Conservation (phyloP, 2,113 vertebrate genomes). For the Fukomys damarensis region DNA sequence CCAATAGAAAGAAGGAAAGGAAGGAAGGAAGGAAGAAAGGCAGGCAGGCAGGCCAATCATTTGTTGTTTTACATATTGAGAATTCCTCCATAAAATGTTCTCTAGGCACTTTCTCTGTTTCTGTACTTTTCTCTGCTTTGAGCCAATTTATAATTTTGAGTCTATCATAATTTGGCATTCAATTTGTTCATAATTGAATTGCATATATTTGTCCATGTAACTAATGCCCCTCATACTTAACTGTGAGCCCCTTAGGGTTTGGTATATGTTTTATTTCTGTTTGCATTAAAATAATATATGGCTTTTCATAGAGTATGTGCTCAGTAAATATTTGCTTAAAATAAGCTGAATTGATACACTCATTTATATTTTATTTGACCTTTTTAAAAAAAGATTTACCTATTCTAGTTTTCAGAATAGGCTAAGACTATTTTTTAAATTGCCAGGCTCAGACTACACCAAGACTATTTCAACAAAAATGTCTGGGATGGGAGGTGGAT, state of each 20-base stretch:
- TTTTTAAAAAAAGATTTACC: not conserved
- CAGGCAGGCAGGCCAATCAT: no score
- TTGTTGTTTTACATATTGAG: not conserved
- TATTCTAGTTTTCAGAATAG: not conserved
- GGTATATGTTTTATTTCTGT: not conserved
- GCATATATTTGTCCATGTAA: not conserved
- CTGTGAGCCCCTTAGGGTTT: not conserved
- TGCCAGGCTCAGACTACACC: not conserved
- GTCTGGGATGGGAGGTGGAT: not conserved
- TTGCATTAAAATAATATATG: not conserved
- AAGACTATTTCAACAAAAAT: not conserved
- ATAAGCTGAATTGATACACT: not conserved
- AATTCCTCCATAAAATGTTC: not conserved
- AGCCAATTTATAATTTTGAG: not conserved
- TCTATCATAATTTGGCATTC: not conserved
- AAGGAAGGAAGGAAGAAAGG: no score
- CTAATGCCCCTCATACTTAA: not conserved
- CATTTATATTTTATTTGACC: constrained; percentile 9
- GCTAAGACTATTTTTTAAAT: constrained; percentile 2
- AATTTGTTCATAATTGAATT: not conserved
- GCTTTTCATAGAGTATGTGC: not conserved
- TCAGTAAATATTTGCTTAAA: constrained; percentile 43
- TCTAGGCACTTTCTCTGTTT: not conserved
- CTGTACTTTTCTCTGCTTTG: constrained; percentile 14
- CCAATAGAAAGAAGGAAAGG: no score